Base-by-base conservation (phyloP, 2,113 vertebrate genomes). In the Dunckerocampus dactyliophorus region DNA sequence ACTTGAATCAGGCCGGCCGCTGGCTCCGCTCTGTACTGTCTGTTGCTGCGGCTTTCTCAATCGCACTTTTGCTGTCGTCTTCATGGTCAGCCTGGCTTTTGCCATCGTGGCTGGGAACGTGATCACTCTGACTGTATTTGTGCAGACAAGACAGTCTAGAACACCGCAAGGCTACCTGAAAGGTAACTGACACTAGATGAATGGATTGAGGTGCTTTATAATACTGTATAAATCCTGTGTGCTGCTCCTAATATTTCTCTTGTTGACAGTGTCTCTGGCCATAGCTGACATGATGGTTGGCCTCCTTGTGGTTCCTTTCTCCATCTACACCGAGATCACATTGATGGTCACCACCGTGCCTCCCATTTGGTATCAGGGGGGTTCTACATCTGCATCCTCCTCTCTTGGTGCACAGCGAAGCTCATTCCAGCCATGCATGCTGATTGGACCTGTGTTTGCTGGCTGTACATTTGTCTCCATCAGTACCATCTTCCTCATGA, bases 391-490 rank as follows among this genome's bases (percentile, higher is more conserved):
- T 11, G 52, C 62, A 0, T 60, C 54, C 21, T 54, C 63, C 56
- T 55, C 63, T 7, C 39, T 20, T 0, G 65, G 63, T 2, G 81
- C 67, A 1, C 19, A 55, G 8, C 58, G 63, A 12, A 69, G 47
- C 11, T 59, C 79, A 1, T 89, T 86, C 85, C 86, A 90, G 59
- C 90, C 92, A 47, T 93, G 93, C 84, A 86, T 90, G 82, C 63
- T 93, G 67, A 91, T 92, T 13, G 92, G 92, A 16, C 90, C 89
- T 0, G 83, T 93, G 63, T 94, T 93, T 20, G 92, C 92, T 0
- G 90, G 90, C 34, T 93, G 91, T 79, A 93, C 92, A 10, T 93
- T 93, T n/a, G 91, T 93, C 24, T 93, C 92, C 51, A 93, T 94
- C 72, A 93, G 85, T 80, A 93, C 91, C 69, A 93, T 94, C 55